Evolutionary conservation across 1,140 invertebrate species (phyloP).

Genomic region (Caenorhabditis briggsae): DNA sequence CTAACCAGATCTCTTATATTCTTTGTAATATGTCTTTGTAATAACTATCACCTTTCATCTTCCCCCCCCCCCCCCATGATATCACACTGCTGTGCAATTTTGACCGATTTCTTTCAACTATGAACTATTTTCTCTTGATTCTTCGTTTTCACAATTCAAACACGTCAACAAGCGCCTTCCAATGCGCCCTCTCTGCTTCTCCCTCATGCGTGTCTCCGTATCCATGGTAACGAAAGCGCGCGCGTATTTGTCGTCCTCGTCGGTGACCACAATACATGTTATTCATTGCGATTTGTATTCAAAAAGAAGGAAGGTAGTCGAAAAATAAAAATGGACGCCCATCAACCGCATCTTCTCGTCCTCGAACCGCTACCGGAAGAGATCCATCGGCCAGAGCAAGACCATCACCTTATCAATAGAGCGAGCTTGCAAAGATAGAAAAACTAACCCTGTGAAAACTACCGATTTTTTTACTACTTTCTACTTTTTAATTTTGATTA

Average conservation of each 20-base stretch:
- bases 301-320: conserved; percentile 26
- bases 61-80: not conserved
- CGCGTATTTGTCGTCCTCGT: too few species aligned
- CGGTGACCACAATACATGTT: conserved; percentile 7
- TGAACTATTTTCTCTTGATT: not conserved
- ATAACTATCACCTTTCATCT: not conserved
- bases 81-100: conserved; percentile 24
- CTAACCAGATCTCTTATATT: conserved; percentile 42
- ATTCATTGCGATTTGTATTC: conserved; percentile 19
- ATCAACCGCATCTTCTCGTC: conserved; percentile 44
- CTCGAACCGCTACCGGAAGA: conserved; percentile 40
- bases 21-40: conserved; percentile 42
- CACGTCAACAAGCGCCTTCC: not conserved
- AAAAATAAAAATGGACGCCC: conserved; percentile 44
- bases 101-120: conserved; percentile 27
- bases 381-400: conserved; percentile 18
- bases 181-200: not conserved
- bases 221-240: conserved; percentile 10
- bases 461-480: too few species aligned
- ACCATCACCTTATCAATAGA: too few species aligned
- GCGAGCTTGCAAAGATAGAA: too few species aligned
- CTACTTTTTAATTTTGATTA: too few species aligned
- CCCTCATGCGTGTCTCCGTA: not conserved
- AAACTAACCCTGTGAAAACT: too few species aligned
- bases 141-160: not conserved